Evolutionary conservation across 2,797 vertebrate genomes (phyloP).

Genomic region (Picus viridis): DNA sequence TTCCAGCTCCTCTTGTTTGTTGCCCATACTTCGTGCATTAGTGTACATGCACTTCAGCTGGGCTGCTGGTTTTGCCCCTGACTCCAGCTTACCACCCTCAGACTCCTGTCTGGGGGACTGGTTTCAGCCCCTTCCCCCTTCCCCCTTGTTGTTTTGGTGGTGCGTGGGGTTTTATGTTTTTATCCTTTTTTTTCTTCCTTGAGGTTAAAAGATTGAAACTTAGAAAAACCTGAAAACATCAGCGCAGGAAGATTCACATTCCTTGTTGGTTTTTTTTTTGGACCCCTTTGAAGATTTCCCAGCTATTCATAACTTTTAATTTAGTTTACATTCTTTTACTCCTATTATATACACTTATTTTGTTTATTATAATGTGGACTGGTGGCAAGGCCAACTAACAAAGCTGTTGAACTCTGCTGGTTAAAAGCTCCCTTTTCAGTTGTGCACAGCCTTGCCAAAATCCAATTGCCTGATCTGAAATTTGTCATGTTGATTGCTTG

Average conservation of each 20-base stretch:
- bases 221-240: neutral
- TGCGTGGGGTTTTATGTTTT: neutral
- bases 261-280: neutral
- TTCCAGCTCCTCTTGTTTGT: too few relatives aligned
- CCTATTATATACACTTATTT: neutral
- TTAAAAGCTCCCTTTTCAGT: constrained; percentile 24
- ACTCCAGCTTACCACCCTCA: too few relatives aligned
- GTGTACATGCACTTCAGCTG: too few relatives aligned
- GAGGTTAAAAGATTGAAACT: neutral
- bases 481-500: constrained; percentile 41
- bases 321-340: neutral
- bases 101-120: too few relatives aligned
- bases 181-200: neutral
- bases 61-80: too few relatives aligned
- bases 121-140: too few relatives aligned
- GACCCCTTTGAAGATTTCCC: neutral
- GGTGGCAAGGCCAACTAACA: constrained; percentile 4
- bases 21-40: too few relatives aligned
- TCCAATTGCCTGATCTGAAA: constrained; percentile 31
- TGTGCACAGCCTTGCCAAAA: constrained; percentile 30
- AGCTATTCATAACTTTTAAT: constrained; percentile 1
- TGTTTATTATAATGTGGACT: neutral
- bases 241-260: neutral
- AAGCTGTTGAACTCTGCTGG: constrained; percentile 4
- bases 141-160: too few relatives aligned